Base-by-base conservation (phyloP, 2,888 invertebrate genomes). In the Andrena bucephala region DNA sequence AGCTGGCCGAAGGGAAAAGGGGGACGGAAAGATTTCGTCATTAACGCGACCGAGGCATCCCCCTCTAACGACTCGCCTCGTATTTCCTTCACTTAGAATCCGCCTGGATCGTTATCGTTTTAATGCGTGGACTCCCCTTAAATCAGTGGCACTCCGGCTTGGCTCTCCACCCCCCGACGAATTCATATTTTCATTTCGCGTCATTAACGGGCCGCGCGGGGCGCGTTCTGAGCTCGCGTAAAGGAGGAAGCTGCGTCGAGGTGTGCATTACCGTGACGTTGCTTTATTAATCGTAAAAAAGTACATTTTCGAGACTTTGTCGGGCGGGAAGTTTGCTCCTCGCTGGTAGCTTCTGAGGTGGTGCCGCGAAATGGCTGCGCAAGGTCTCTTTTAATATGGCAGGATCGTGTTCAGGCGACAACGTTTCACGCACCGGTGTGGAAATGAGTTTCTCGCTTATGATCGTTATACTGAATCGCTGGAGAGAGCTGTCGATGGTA, bases 181-280 rank as follows among this genome's bases (percentile, higher is more conserved):
- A 77, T 54, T 62, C 74, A 66, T 79, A 82, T 82, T 80, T 79
- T 74, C 79, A 79, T 81, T 77, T 77, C 33, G 57, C 57, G 71
- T 77, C 79, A 71, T 81, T 81, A 81, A 78, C 79, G 78, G 57
- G 65, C 48, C n/a, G 63, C 52, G 52, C 31, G 42, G 6, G 7
- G 27, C 33, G 27, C 10, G 7, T 65, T 69, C 4, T 33, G 6
- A 20, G n/a, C 7, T n/a, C 16, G 27, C n/a, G 27, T 54, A 77
- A 71, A 60, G 57, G 10, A 36, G 60, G 24, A 80, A 60, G 60
- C 70, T 66, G 65, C 66, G 52, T 65, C 50, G 33, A 59, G 65
- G 24, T 2, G n/a, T 20, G 16, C 59, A 50, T 36, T 76, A 69
- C 16, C 31, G 24, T 20, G 10, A 31, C 27, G 50, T 24, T 36